phyloP scores from a whole-genome alignment of 2,888 invertebrate genomes.

The Aethes cnicana region DNA sequence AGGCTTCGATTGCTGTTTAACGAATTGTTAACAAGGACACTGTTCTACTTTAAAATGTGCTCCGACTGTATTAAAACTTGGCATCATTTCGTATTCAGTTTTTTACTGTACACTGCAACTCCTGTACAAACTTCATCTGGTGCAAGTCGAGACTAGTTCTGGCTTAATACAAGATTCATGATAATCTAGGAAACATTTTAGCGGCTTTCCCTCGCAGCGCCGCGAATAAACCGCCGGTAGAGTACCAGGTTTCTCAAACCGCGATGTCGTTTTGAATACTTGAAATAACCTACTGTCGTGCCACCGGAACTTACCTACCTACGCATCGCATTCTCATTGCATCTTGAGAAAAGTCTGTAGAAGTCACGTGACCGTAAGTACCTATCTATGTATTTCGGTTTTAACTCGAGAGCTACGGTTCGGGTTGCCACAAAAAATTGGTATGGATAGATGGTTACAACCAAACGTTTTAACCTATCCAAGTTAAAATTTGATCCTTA shows the following conservation, averaged over 20 bases:
- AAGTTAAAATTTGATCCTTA: too few species aligned
- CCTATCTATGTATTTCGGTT: too few species aligned
- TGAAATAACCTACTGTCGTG: too few species aligned
- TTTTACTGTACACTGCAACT: background rate
- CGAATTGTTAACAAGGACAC: constrained; percentile 30
- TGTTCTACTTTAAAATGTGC: constrained; percentile 24
- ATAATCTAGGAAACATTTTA: background rate
- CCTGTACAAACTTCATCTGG: background rate
- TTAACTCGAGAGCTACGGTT: too few species aligned
- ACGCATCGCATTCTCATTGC: too few species aligned
- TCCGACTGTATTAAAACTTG: constrained; percentile 16
- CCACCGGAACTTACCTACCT: too few species aligned
- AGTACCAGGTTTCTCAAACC: background rate
- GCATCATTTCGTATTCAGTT: constrained; percentile 12
- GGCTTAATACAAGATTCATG: background rate
- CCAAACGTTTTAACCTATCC: too few species aligned
- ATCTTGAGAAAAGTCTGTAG: too few species aligned
- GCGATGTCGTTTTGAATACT: background rate
- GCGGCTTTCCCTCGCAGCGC: background rate
- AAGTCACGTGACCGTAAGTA: too few species aligned
- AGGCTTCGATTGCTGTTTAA: constrained; percentile 32
- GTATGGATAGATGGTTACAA: too few species aligned
- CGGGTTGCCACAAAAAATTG: too few species aligned
- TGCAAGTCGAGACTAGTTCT: background rate
- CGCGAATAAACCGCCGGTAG: background rate